Percentiles rank a stretch among this genome's conserved stretches.
phyloP scores from a whole-genome alignment of 2,113 vertebrate genomes.

The Gobio gobio region DNA sequence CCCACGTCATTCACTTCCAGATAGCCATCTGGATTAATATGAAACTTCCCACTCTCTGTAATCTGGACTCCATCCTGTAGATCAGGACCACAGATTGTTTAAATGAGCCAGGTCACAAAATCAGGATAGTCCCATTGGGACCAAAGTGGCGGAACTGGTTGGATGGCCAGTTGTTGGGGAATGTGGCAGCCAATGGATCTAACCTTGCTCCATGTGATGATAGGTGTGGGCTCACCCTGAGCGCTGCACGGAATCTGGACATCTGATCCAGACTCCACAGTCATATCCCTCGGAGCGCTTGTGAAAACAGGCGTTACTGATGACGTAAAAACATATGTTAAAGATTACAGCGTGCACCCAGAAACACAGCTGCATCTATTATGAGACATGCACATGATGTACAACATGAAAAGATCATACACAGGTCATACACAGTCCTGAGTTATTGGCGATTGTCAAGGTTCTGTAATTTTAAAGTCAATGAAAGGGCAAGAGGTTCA shows the following conservation, averaged over 20 bases:
- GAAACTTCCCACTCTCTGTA: conserved; percentile 97
- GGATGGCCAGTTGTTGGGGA: not conserved
- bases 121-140: not conserved
- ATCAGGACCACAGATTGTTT: not conserved
- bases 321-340: conserved; percentile 79
- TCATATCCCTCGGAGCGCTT: conserved; percentile 91
- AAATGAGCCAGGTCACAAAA: not conserved
- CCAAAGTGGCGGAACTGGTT: not conserved
- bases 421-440: not conserved
- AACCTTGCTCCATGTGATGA: conserved; percentile 99
- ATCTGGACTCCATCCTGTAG: conserved; percentile 94
- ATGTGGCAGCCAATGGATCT: conserved; percentile 42
- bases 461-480: not conserved
- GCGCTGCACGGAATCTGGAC: conserved; percentile 94
- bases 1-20: conserved; percentile 92
- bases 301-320: conserved; percentile 95
- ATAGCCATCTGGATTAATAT: conserved; percentile 88
- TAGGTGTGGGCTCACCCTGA: conserved; percentile 91
- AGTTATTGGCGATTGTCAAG: not conserved
- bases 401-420: conserved; percentile 9
- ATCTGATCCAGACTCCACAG: conserved; percentile 90
- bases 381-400: not conserved
- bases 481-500: conserved; percentile 2
- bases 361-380: conserved; percentile 18
- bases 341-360: conserved; percentile 62